Evolutionary conservation across 2,888 invertebrate genomes (phyloP).

Genomic region (Agonopterix heracliana): DNA sequence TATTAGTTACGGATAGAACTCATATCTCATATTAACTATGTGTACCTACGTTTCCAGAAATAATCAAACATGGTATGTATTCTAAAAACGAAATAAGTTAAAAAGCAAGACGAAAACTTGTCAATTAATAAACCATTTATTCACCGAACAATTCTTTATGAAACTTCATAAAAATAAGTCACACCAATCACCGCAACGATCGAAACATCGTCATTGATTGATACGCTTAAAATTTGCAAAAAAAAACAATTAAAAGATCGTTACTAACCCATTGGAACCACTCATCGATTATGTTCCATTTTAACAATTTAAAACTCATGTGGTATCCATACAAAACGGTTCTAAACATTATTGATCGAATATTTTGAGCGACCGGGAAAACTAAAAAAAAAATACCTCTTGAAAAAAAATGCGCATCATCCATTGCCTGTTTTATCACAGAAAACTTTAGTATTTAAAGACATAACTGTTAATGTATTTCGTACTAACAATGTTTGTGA

Average conservation of each 20-base stretch:
- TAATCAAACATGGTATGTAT: too few species aligned
- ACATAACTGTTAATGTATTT: too few species aligned
- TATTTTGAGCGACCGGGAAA: constrained; percentile 8
- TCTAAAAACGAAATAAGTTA: too few species aligned
- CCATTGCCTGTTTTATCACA: constrained; percentile 8
- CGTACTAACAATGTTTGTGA: too few species aligned
- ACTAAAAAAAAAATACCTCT: not conserved
- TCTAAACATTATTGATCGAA: constrained; percentile 22
- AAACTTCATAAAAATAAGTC: not conserved
- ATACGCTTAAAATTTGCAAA: not conserved
- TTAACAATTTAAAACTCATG: constrained; percentile 36
- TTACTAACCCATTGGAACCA: not conserved
- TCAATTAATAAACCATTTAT: too few species aligned
- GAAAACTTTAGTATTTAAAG: too few species aligned
- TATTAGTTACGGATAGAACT: not conserved
- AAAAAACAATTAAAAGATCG: not conserved
- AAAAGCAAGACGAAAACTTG: too few species aligned
- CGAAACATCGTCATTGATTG: too few species aligned
- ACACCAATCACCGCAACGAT: not conserved
- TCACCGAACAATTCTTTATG: not conserved
- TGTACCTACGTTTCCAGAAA: not conserved
- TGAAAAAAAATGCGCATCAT: not conserved
- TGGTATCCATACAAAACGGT: constrained; percentile 8
- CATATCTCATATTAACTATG: not conserved
- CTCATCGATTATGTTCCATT: constrained; percentile 28